Evolutionary conservation across 2,113 vertebrate species (phyloP).

Genomic region (Colossoma macropomum): DNA sequence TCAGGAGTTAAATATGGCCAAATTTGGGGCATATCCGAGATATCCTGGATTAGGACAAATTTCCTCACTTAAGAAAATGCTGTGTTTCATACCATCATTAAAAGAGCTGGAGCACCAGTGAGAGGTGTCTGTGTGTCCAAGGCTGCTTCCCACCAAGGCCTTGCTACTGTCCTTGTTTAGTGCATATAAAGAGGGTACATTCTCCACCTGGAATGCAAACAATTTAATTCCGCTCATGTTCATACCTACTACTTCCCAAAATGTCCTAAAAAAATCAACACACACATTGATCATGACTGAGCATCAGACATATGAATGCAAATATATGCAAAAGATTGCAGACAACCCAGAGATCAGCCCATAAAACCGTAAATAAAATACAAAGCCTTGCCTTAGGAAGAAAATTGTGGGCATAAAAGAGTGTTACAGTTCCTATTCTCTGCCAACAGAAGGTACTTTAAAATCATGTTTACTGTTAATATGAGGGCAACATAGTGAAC

Average conservation of each 20-base stretch:
- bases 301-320: neutral
- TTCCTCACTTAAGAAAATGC: constrained; percentile 1
- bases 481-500: neutral
- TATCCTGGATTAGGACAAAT: neutral
- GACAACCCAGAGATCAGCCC: neutral
- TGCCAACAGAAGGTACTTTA: neutral
- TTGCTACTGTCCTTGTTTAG: constrained; percentile 44
- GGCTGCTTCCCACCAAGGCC: constrained; percentile 16
- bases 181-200: constrained; percentile 34
- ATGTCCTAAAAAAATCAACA: neutral
- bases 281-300: neutral
- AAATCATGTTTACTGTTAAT: neutral
- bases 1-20: too few species aligned
- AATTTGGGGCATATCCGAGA: too few species aligned
- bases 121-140: constrained; percentile 25
- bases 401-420: neutral
- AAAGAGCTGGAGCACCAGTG: constrained; percentile 38
- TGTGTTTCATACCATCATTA: neutral
- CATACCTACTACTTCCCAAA: neutral
- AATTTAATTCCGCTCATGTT: neutral
- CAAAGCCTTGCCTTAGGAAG: neutral
- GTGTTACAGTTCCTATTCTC: neutral
- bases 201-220: constrained; percentile 40
- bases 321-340: neutral
- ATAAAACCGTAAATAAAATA: neutral